phyloP scores from a whole-genome alignment of 2,888 invertebrate genomes.

The Latrodectus hesperus region DNA sequence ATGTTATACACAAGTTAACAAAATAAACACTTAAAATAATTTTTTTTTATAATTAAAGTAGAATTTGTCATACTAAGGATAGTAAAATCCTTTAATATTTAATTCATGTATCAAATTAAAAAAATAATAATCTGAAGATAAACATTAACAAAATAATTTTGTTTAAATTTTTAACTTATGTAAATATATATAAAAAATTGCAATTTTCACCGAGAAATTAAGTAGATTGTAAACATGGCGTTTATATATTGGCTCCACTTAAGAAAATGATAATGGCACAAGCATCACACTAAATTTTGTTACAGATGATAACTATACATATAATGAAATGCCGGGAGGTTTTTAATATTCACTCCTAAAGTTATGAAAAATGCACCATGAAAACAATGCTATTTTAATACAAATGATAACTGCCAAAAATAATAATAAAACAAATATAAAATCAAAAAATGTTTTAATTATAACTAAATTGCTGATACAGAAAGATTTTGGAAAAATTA shows the following conservation, averaged over 20 bases:
- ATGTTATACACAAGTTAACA: no score
- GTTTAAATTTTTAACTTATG: constrained; percentile 24
- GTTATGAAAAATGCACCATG: constrained; percentile 29
- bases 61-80: no score
- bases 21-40: no score
- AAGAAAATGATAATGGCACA: constrained; percentile 56
- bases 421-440: background rate
- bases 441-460: background rate
- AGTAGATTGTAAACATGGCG: constrained; percentile 61
- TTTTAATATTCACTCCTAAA: constrained; percentile 48
- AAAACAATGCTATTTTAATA: background rate
- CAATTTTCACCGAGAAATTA: constrained; percentile 37
- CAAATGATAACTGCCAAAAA: constrained; percentile 12
- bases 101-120: no score
- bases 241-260: constrained; percentile 44
- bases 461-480: background rate
- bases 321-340: constrained; percentile 38
- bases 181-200: constrained; percentile 1
- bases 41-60: no score
- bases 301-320: constrained; percentile 38
- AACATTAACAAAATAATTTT: constrained; percentile 9
- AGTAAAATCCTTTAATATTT: no score
- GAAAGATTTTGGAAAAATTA: no score
- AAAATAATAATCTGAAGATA: background rate
- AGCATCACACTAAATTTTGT: constrained; percentile 30